Percentiles rank a stretch among this genome's conserved stretches.
Conservation (phyloP, 1,140 invertebrate genomes). For the Lycorma delicatula region DNA sequence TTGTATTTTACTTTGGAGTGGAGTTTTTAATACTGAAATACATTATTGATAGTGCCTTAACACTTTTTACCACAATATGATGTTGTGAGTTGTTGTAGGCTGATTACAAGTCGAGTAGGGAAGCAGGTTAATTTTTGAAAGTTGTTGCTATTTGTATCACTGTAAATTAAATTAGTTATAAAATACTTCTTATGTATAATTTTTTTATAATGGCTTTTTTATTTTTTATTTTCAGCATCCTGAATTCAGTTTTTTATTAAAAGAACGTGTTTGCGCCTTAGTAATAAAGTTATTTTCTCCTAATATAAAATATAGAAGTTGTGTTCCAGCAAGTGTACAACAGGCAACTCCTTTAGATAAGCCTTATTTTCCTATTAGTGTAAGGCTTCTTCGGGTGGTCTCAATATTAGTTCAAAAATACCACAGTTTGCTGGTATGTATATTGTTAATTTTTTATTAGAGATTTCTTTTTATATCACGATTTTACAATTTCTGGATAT, state of each 20-base stretch:
- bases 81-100: no score
- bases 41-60: no score
- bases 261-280: conserved; percentile 93
- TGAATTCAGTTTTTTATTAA: conserved; percentile 90
- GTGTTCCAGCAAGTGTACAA: conserved; percentile 38
- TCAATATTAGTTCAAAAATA: conserved; percentile 90
- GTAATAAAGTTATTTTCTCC: conserved; percentile 97
- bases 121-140: no score
- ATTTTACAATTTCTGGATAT: conserved; percentile 12
- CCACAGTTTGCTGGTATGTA: conserved; percentile 77
- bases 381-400: conserved; percentile 86
- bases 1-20: no score
- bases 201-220: no score
- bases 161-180: no score
- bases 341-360: conserved; percentile 69
- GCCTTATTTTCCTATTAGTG: conserved; percentile 94
- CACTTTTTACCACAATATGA: no score
- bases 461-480: conserved; percentile 4
- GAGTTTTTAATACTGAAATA: no score
- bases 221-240: conserved; percentile 78
- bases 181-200: no score
- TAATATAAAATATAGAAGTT: conserved; percentile 81
- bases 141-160: no score
- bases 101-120: no score
- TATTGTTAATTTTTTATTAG: neutral